phyloP scores from a whole-genome alignment of 2,113 vertebrate genomes.

The Cryptotis parvus region DNA sequence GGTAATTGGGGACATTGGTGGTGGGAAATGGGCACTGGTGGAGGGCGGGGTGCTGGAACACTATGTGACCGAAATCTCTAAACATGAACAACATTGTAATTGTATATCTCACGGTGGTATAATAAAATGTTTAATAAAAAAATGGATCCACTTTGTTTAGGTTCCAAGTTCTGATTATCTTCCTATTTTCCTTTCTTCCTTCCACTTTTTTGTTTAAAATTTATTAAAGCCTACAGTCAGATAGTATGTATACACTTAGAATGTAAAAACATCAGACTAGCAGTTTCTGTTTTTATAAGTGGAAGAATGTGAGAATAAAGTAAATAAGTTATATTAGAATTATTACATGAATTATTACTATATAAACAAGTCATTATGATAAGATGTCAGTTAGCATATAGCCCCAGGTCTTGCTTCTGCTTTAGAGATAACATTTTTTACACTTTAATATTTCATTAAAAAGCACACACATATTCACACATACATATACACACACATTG shows the following conservation, averaged over 20 bases:
- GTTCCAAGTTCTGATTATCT: not conserved
- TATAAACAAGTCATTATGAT: not conserved
- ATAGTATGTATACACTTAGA: not conserved
- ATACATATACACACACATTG: not conserved
- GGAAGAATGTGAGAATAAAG: not conserved
- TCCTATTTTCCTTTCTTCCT: too few species aligned
- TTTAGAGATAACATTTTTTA: slow-evolving; percentile 25
- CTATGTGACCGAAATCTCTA: too few species aligned
- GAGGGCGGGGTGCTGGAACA: too few species aligned
- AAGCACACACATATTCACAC: not conserved
- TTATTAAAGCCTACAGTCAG: not conserved
- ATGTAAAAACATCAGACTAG: not conserved
- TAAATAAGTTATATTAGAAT: not conserved
- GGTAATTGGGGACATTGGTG: too few species aligned
- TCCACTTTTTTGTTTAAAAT: not conserved
- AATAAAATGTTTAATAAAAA: too few species aligned
- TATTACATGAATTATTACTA: too few species aligned
- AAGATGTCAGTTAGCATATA: not conserved
- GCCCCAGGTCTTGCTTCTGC: not conserved
- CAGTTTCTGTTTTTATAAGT: not conserved
- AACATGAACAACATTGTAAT: too few species aligned
- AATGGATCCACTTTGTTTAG: not conserved
- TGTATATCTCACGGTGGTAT: too few species aligned
- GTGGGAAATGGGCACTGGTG: too few species aligned
- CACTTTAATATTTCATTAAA: not conserved